These are phyloP conservation scores for Aurelia aurita complex sp. Pacific DNA, from an alignment of 30 jellyfish, hydroid and myxozoan genomes.

Conservation along the genomic window DNA sequence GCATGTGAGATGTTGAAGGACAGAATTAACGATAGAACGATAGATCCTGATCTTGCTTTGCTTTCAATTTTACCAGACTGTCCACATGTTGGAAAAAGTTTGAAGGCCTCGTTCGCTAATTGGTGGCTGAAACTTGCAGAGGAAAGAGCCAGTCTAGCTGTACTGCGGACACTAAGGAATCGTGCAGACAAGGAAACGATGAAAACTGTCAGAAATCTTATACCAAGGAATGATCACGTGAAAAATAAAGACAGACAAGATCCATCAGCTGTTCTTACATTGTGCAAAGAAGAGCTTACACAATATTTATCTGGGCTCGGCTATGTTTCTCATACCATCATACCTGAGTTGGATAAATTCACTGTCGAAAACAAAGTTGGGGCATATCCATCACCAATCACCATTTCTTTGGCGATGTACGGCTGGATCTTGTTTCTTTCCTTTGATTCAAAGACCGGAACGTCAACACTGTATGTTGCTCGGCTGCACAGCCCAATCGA, in stretches of 20 bases:
- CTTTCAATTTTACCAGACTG: constrained; percentile 36
- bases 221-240: constrained; percentile 38
- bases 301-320: not conserved
- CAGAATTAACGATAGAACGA: constrained; percentile 2
- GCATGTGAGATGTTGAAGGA: too few relatives aligned
- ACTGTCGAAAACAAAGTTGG: constrained; percentile 20
- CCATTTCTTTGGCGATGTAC: not conserved
- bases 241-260: constrained; percentile 51
- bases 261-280: constrained; percentile 38
- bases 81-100: constrained; percentile 15
- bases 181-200: constrained; percentile 2
- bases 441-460: too few relatives aligned
- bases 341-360: constrained; percentile 21
- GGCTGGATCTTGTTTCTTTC: constrained; percentile 18
- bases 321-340: constrained; percentile 30
- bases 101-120: constrained; percentile 17
- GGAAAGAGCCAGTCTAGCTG: constrained; percentile 29
- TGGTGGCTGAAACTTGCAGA: constrained; percentile 16
- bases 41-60: constrained; percentile 17
- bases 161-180: constrained; percentile 32
- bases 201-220: not conserved
- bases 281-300: not conserved
- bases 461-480: not conserved
- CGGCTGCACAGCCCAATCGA: constrained; percentile 26
- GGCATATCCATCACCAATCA: constrained; percentile 8